Percentiles rank a stretch among this genome's conserved stretches.
phyloP scores from a whole-genome alignment of 2,797 vertebrate species.

The Tachyglossus aculeatus region DNA sequence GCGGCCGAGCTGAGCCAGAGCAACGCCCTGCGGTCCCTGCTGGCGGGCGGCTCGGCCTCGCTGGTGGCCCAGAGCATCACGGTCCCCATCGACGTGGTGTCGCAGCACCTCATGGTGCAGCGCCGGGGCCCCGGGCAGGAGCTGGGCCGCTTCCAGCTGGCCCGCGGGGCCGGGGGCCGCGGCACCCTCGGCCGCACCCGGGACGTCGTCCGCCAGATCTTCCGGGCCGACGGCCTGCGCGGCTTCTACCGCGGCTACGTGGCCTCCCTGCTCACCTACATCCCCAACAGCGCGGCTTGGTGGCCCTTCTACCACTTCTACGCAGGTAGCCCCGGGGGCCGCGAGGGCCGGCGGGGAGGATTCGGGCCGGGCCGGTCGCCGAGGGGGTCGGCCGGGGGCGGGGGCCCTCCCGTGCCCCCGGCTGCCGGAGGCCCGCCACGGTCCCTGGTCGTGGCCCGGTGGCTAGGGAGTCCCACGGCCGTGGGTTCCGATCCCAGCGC shows the following conservation, averaged over 20 bases:
- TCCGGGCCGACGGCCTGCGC: slow-evolving; percentile 85
- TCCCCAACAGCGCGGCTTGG: slow-evolving; percentile 97
- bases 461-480: too few species aligned
- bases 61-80: slow-evolving; percentile 98
- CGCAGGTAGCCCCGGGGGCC: slow-evolving; percentile 80
- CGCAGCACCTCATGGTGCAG: slow-evolving; percentile 98
- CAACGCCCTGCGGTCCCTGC: slow-evolving; percentile 93
- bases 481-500: too few species aligned
- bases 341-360: background rate
- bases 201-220: slow-evolving; percentile 91
- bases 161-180: slow-evolving; percentile 49
- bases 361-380: too few species aligned
- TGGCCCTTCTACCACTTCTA: slow-evolving; percentile 99
- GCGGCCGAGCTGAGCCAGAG: slow-evolving; percentile 86
- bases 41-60: slow-evolving; percentile 92
- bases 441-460: too few species aligned
- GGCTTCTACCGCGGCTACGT: slow-evolving; percentile 96
- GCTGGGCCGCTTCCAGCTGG: slow-evolving; percentile 87
- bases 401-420: too few species aligned
- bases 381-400: too few species aligned
- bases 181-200: slow-evolving; percentile 88
- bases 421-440: too few species aligned
- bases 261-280: slow-evolving; percentile 95
- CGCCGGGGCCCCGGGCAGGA: slow-evolving; percentile 82
- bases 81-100: slow-evolving; percentile 92